These are phyloP conservation scores for Drosophila nebulosa DNA, from an alignment of 1,140 invertebrate genomes.

Conservation along the genomic window DNA sequence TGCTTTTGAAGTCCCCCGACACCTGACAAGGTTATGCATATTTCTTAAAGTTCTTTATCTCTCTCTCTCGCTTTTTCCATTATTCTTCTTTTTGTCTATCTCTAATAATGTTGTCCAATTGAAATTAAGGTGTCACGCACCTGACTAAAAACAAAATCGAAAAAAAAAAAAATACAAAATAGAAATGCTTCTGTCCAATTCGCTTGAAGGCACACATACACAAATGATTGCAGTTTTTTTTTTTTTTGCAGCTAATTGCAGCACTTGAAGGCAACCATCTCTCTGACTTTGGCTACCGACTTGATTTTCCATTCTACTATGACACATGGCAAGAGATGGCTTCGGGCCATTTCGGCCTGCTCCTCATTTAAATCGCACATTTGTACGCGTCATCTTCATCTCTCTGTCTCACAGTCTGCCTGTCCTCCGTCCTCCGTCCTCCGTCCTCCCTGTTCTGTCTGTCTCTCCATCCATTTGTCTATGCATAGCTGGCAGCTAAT, in stretches of 20 bases:
- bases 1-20: constrained; percentile 55
- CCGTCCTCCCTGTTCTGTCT: constrained; percentile 2
- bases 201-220: constrained; percentile 48
- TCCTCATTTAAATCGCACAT: constrained; percentile 72
- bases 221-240: constrained; percentile 46
- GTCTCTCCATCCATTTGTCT: constrained; percentile 19
- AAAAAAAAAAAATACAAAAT: constrained; percentile 22
- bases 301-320: constrained; percentile 44
- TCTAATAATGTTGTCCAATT: constrained; percentile 55
- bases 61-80: constrained; percentile 30
- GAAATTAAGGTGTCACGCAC: constrained; percentile 54
- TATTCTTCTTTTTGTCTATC: constrained; percentile 31
- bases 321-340: constrained; percentile 42
- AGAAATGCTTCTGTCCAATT: constrained; percentile 37
- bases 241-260: constrained; percentile 47
- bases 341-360: constrained; percentile 39
- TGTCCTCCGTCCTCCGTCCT: too few species aligned
- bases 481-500: constrained; percentile 67
- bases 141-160: constrained; percentile 33
- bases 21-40: constrained; percentile 20
- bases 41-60: constrained; percentile 12
- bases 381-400: constrained; percentile 67
- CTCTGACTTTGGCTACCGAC: constrained; percentile 38
- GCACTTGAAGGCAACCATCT: constrained; percentile 49
- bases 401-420: not conserved